Conservation (phyloP, 2,888 invertebrate genomes). For the Nineta flava region DNA sequence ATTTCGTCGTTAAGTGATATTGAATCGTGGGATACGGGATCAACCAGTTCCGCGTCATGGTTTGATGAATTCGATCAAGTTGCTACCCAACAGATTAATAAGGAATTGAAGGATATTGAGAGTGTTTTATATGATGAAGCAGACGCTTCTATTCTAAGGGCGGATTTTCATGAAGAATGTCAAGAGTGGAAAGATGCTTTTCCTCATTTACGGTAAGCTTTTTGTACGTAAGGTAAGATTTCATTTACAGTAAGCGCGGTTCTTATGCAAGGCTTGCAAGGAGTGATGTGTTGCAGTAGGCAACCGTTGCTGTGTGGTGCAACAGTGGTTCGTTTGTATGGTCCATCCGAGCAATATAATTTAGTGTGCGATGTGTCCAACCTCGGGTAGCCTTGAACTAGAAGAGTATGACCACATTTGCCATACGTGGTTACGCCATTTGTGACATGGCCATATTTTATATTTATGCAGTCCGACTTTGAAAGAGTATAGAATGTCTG, state of each 20-base stretch:
- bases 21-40: slow-evolving; percentile 12
- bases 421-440: too few species aligned
- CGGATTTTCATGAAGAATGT: slow-evolving; percentile 38
- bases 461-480: too few species aligned
- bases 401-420: too few species aligned
- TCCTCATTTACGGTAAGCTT: slow-evolving; percentile 33
- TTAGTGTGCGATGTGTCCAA: too few species aligned
- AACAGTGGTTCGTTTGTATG: background rate
- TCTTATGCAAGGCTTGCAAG: slow-evolving; percentile 8
- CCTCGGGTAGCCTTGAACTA: too few species aligned
- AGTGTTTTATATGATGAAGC: slow-evolving; percentile 37
- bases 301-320: background rate
- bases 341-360: too few species aligned
- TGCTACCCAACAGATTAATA: slow-evolving; percentile 31
- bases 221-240: background rate
- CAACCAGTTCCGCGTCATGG: slow-evolving; percentile 31
- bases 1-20: slow-evolving; percentile 6
- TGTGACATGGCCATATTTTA: too few species aligned
- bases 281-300: slow-evolving; percentile 8
- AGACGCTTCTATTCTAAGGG: slow-evolving; percentile 30
- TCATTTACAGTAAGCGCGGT: background rate
- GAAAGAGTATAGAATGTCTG: too few species aligned
- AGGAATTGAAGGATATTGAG: slow-evolving; percentile 39
- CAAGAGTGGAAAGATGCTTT: slow-evolving; percentile 40
- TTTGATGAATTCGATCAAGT: slow-evolving; percentile 35